These are phyloP conservation scores for Papilio demoleus DNA, from an alignment of 2,888 invertebrate species.

Conservation along the genomic window DNA sequence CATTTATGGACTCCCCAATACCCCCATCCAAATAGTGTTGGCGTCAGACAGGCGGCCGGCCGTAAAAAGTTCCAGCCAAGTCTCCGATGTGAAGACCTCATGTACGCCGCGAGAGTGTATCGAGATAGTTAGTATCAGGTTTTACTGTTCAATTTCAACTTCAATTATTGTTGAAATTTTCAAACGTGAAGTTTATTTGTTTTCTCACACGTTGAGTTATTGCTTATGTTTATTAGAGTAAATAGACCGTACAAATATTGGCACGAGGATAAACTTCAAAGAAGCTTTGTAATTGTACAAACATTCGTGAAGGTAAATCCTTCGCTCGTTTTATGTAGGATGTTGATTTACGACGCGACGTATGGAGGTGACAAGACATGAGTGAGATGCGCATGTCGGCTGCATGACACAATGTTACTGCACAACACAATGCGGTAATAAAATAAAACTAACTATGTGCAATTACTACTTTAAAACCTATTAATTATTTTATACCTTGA, in stretches of 20 bases:
- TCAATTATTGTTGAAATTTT: no score
- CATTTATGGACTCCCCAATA: no score
- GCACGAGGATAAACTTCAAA: constrained; percentile 8
- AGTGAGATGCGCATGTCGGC: neutral
- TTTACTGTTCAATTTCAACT: no score
- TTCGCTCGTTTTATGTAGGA: neutral
- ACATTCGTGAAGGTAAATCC: constrained; percentile 12
- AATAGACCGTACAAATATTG: neutral
- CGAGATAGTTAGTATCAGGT: no score
- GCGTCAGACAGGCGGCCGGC: no score
- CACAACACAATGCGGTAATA: constrained; percentile 10
- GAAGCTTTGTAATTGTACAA: constrained; percentile 5
- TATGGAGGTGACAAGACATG: neutral
- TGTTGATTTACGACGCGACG: neutral
- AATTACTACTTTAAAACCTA: neutral
- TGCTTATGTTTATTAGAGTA: neutral
- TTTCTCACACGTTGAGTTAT: neutral
- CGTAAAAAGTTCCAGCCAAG: no score
- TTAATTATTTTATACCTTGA: neutral
- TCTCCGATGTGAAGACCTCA: no score
- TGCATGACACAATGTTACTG: neutral
- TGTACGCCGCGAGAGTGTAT: no score
- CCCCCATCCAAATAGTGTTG: no score
- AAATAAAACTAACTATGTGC: neutral
- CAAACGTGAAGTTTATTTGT: neutral